Evolutionary conservation across 2,113 vertebrate species (phyloP).

Genomic region (Cyprinus carpio): DNA sequence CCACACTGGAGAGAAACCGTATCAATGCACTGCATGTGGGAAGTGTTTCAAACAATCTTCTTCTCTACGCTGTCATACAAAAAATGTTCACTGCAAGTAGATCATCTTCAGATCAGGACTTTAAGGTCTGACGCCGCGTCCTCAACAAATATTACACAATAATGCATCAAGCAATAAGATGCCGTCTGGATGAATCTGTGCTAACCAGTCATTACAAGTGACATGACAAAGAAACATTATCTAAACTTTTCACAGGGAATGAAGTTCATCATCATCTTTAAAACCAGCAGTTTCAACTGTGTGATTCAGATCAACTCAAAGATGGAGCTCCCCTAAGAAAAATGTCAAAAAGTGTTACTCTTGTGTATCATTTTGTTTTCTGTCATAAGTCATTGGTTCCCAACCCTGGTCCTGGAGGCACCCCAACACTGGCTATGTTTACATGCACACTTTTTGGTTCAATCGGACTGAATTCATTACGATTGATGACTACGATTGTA

Average conservation of each 20-base stretch:
- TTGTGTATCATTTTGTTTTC: not conserved
- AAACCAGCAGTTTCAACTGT: not conserved
- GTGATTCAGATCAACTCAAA: not conserved
- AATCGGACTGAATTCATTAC: no score
- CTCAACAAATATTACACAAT: not conserved
- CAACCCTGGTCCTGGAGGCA: no score
- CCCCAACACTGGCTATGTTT: no score
- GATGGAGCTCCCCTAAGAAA: no score
- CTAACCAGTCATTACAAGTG: not conserved
- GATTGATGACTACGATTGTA: no score
- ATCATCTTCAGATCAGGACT: not conserved
- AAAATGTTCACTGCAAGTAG: not conserved
- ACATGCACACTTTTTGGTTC: no score
- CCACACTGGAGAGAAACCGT: not conserved
- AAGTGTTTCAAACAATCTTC: not conserved
- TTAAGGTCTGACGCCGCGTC: not conserved
- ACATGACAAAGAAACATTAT: not conserved
- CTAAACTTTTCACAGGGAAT: not conserved
- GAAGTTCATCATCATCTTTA: not conserved
- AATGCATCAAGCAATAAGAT: not conserved
- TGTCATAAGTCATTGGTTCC: no score
- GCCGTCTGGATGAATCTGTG: not conserved
- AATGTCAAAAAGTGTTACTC: not conserved
- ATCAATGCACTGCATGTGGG: not conserved
- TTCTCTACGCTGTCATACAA: not conserved